These are phyloP conservation scores for Agrotis exclamationis DNA, from an alignment of 2,888 invertebrate species.

Conservation along the genomic window DNA sequence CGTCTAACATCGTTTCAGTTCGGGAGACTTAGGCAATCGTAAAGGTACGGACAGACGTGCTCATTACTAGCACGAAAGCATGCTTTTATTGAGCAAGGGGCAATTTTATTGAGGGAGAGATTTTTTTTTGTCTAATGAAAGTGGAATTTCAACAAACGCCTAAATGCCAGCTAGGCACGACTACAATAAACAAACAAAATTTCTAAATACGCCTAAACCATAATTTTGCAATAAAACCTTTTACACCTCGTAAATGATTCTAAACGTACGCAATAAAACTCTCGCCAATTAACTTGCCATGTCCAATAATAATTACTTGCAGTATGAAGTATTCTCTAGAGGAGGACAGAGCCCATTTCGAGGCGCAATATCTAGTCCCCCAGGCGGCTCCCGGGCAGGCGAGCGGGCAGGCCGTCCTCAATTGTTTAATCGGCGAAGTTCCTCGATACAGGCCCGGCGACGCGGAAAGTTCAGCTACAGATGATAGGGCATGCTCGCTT, in stretches of 20 bases:
- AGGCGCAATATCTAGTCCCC: slow-evolving; percentile 76
- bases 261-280: slow-evolving; percentile 51
- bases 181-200: slow-evolving; percentile 6
- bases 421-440: slow-evolving; percentile 86
- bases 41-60: too few species aligned
- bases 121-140: too few species aligned
- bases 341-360: slow-evolving; percentile 59
- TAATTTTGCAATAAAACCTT: slow-evolving; percentile 40
- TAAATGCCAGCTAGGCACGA: neutral
- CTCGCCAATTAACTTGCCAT: slow-evolving; percentile 42
- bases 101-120: too few species aligned
- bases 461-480: slow-evolving; percentile 79
- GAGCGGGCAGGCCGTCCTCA: slow-evolving; percentile 69
- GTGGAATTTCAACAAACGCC: too few species aligned
- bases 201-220: slow-evolving; percentile 10
- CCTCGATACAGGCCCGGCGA: slow-evolving; percentile 81
- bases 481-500: slow-evolving; percentile 81
- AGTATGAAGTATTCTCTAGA: slow-evolving; percentile 54
- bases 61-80: too few species aligned
- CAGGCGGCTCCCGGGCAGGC: slow-evolving; percentile 60
- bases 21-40: too few species aligned
- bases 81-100: too few species aligned
- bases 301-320: slow-evolving; percentile 53
- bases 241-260: slow-evolving; percentile 42
- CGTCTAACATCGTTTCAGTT: too few species aligned